A percentile compares a stretch with the other conserved stretches of the same genome.
phyloP scores from a whole-genome alignment of 2,113 vertebrate genomes.

The Lipophrys pholis region DNA sequence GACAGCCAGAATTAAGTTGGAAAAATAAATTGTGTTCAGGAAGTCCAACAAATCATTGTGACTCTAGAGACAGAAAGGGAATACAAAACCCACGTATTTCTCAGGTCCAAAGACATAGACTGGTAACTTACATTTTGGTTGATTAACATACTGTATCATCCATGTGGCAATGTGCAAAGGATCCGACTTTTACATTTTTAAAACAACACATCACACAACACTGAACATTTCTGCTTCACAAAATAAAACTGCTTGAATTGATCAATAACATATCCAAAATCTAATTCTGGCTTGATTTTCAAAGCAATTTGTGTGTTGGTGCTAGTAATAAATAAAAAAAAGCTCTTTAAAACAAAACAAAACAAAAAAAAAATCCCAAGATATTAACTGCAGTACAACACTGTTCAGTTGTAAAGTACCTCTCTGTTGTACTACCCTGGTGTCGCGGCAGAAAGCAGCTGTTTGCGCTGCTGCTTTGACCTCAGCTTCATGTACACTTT shows the following conservation, averaged over 20 bases:
- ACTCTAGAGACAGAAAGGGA: too few species aligned
- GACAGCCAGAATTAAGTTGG: too few species aligned
- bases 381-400: neutral
- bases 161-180: constrained; percentile 44
- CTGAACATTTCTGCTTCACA: too few species aligned
- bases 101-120: too few species aligned
- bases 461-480: constrained; percentile 83
- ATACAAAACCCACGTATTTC: too few species aligned
- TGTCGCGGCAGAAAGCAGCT: too few species aligned
- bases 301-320: constrained; percentile 46
- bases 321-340: constrained; percentile 41
- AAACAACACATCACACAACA: constrained; percentile 23
- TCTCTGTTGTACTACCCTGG: too few species aligned
- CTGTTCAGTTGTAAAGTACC: too few species aligned
- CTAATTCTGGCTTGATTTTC: constrained; percentile 14
- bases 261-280: constrained; percentile 2
- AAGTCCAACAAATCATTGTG: too few species aligned
- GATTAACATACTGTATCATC: too few species aligned
- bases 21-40: too few species aligned
- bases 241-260: neutral
- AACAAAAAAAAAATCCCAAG: neutral
- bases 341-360: neutral
- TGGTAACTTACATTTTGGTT: too few species aligned
- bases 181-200: constrained; percentile 48
- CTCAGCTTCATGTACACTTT: constrained; percentile 69